Evolutionary conservation across 2,113 vertebrate genomes (phyloP).

Genomic region (Oreocharis arfaki): DNA sequence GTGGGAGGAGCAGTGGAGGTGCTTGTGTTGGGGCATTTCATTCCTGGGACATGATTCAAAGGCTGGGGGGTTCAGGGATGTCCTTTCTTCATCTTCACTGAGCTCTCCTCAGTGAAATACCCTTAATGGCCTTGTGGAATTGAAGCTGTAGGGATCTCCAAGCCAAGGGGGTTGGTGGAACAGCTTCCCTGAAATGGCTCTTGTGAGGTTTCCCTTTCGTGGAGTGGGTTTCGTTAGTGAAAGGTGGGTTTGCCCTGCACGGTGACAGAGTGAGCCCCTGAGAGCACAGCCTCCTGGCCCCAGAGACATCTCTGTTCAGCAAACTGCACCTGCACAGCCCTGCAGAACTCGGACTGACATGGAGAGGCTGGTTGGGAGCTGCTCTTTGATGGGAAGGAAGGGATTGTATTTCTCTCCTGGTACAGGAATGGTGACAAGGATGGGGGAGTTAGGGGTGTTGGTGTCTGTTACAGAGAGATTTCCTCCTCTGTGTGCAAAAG

Average conservation of each 20-base stretch:
- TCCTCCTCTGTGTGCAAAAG: background rate
- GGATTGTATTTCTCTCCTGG: background rate
- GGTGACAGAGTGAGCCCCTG: fast-evolving
- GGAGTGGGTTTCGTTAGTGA: background rate
- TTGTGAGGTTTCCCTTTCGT: background rate
- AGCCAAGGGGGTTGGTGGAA: background rate
- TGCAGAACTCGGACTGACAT: background rate
- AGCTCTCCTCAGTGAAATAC: background rate
- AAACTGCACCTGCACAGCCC: background rate
- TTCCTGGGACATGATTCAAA: background rate
- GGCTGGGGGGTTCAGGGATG: background rate
- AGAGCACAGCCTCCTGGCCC: background rate
- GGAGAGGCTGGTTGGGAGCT: background rate
- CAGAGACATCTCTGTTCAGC: background rate
- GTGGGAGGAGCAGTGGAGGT: slow-evolving; percentile 1
- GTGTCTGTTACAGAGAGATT: background rate
- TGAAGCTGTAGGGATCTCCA: background rate
- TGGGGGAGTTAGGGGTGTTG: background rate
- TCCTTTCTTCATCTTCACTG: background rate
- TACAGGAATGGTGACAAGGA: background rate
- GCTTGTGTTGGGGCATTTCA: background rate
- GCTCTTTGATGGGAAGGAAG: background rate
- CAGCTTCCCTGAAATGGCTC: background rate
- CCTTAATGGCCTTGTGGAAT: background rate
- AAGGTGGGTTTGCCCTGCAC: background rate